phyloP scores from a whole-genome alignment of 2,888 invertebrate species.

The Noctuana brunneofusca region DNA sequence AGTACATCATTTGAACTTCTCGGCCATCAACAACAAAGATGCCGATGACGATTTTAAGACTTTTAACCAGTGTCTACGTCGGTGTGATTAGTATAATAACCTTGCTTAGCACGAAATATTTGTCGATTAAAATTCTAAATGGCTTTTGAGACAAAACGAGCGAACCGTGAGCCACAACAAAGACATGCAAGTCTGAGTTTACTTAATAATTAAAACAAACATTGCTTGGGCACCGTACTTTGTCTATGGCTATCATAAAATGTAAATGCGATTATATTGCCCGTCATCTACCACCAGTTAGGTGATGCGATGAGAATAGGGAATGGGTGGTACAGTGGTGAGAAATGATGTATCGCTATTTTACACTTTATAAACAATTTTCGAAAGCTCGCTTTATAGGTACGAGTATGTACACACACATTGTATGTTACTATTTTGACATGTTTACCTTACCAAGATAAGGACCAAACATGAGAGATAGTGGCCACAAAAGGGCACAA shows the following conservation, averaged over 20 bases:
- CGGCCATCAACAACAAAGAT: too few relatives aligned
- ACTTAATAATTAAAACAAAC: conserved; percentile 14
- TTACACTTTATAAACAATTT: too few relatives aligned
- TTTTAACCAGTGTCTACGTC: background rate
- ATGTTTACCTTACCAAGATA: too few relatives aligned
- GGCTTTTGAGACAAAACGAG: conserved; percentile 8
- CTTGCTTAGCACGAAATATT: conserved; percentile 4
- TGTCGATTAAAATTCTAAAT: conserved; percentile 3
- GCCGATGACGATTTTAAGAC: background rate
- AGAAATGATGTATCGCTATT: too few relatives aligned
- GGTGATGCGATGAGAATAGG: background rate
- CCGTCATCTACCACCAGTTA: conserved; percentile 1
- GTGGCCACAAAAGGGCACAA: too few relatives aligned
- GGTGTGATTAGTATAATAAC: background rate
- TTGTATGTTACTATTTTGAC: too few relatives aligned
- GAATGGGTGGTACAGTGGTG: too few relatives aligned
- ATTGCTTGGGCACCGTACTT: background rate
- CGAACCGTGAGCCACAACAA: background rate
- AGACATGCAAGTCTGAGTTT: background rate
- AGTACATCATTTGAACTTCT: too few relatives aligned
- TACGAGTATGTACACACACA: too few relatives aligned
- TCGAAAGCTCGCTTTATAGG: too few relatives aligned
- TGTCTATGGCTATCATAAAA: conserved; percentile 12
- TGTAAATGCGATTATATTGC: conserved; percentile 7
- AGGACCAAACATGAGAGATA: too few relatives aligned